Percentiles rank a stretch among this genome's conserved stretches.
Conservation (phyloP, 2,797 vertebrate species). For the Semotilus atromaculatus region DNA sequence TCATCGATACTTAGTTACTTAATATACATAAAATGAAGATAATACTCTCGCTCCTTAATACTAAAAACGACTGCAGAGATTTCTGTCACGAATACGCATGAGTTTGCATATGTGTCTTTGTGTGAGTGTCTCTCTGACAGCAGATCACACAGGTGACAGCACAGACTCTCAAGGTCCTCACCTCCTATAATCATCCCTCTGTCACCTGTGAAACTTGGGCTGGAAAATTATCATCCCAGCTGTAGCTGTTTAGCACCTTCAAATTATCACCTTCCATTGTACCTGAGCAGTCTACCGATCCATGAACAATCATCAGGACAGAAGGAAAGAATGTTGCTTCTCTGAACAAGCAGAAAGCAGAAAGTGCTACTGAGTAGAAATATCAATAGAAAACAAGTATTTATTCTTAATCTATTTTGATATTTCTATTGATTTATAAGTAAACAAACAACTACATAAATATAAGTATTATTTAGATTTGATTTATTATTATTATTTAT, state of each 20-base stretch:
- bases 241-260: slow-evolving; percentile 93
- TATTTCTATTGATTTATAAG: background rate
- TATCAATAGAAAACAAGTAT: background rate
- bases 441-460: background rate
- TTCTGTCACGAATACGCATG: background rate
- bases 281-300: slow-evolving; percentile 81
- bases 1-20: background rate
- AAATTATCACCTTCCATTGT: slow-evolving; percentile 95
- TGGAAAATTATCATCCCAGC: slow-evolving; percentile 84
- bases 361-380: slow-evolving; percentile 13
- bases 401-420: background rate
- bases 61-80: slow-evolving; percentile 13
- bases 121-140: slow-evolving; percentile 10
- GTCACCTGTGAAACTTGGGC: slow-evolving; percentile 92
- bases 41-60: background rate
- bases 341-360: slow-evolving; percentile 9
- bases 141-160: slow-evolving; percentile 86
- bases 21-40: background rate
- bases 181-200: slow-evolving; percentile 86
- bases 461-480: background rate
- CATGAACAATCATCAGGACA: slow-evolving; percentile 68
- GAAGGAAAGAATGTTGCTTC: background rate
- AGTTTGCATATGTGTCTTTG: slow-evolving; percentile 16
- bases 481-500: background rate
- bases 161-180: slow-evolving; percentile 85